These are phyloP conservation scores for Asobara japonica DNA, from an alignment of 1,140 invertebrate species.

Conservation along the genomic window DNA sequence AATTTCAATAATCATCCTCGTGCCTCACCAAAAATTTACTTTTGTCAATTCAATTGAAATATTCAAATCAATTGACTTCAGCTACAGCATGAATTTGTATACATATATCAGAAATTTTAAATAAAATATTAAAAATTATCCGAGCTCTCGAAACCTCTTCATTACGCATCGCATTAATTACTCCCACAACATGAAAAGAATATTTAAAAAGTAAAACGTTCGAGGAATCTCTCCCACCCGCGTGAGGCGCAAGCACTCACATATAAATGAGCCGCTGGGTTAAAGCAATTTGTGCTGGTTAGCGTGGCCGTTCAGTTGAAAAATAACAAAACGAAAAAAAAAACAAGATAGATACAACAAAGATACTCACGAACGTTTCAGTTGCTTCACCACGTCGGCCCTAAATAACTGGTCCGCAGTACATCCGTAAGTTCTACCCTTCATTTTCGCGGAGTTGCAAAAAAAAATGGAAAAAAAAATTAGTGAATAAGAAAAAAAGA, in stretches of 20 bases:
- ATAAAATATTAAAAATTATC: too few relatives aligned
- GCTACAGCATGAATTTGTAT: too few relatives aligned
- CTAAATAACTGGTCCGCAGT: neutral
- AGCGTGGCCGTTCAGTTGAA: neutral
- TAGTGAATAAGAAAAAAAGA: neutral
- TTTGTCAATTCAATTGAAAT: neutral
- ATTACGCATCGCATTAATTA: neutral
- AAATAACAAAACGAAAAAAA: neutral
- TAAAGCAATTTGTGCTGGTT: slow-evolving; percentile 2
- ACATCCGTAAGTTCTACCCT: neutral
- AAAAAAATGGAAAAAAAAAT: neutral
- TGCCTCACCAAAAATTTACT: too few relatives aligned
- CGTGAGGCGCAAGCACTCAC: neutral
- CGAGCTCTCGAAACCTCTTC: neutral
- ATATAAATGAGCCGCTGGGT: neutral
- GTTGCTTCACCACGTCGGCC: neutral
- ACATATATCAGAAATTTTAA: too few relatives aligned
- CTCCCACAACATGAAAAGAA: neutral
- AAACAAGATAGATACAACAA: neutral
- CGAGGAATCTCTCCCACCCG: neutral
- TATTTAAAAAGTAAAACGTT: neutral
- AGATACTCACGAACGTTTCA: neutral
- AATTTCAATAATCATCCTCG: neutral
- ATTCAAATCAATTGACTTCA: neutral
- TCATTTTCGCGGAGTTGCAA: neutral